Conservation (phyloP, 2,113 vertebrate species). For the Geococcyx californianus region DNA sequence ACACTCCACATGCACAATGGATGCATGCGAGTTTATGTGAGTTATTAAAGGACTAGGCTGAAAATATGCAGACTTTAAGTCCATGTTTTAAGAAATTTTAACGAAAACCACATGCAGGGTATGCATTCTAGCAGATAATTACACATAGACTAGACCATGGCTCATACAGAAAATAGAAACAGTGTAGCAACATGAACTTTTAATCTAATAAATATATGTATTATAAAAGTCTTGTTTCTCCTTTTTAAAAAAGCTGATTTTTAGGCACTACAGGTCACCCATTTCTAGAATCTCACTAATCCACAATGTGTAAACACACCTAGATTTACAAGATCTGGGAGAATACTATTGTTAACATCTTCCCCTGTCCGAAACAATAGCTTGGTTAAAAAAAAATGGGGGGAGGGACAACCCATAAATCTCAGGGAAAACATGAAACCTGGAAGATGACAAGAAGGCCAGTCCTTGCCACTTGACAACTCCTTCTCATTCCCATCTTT, state of each 20-base stretch:
- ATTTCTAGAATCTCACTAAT: background rate
- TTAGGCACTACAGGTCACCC: background rate
- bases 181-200: background rate
- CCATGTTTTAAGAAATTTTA: conserved; percentile 54
- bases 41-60: conserved; percentile 32
- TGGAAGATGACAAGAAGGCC: background rate
- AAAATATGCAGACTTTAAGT: conserved; percentile 62
- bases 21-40: conserved; percentile 12
- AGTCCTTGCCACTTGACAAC: background rate
- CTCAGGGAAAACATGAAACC: background rate
- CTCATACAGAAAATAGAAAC: background rate
- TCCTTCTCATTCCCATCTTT: background rate
- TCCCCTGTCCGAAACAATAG: background rate
- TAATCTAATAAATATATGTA: background rate
- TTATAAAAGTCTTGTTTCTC: background rate
- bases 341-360: background rate
- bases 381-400: too few relatives aligned
- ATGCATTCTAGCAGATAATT: conserved; percentile 38
- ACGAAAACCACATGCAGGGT: conserved; percentile 51
- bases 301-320: background rate
- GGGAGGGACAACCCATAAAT: background rate
- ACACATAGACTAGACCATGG: background rate
- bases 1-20: background rate
- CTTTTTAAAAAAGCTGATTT: background rate
- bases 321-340: background rate